A percentile compares a stretch with the other conserved stretches of the same genome.
These are phyloP conservation scores for Eleutherodactylus coqui DNA, from an alignment of 2,797 vertebrate species.

Conservation along the genomic window DNA sequence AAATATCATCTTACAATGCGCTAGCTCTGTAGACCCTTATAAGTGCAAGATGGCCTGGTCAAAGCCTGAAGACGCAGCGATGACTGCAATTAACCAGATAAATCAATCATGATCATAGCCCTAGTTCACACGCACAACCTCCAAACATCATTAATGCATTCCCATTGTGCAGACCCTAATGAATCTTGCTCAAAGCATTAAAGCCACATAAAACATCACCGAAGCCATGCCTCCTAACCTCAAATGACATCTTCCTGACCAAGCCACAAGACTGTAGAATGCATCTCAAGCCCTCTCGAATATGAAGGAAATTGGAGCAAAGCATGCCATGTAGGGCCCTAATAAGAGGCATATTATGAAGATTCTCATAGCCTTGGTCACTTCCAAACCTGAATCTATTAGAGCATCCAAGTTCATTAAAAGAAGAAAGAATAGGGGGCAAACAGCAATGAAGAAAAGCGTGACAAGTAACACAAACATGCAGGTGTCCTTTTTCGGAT, in stretches of 20 bases:
- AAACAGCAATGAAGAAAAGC: background rate
- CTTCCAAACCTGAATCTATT: too few species aligned
- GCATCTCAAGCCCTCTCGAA: background rate
- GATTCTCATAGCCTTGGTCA: too few species aligned
- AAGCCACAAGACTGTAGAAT: background rate
- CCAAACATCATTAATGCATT: background rate
- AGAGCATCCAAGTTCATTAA: too few species aligned
- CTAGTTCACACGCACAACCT: background rate
- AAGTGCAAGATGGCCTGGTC: background rate
- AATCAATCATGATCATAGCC: background rate
- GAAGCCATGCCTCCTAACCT: background rate
- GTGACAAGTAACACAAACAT: background rate
- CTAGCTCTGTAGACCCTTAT: background rate
- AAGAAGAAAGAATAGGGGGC: too few species aligned
- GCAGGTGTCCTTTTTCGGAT: too few species aligned
- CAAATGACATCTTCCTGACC: constrained; percentile 14
- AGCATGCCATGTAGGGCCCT: background rate
- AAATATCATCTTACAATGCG: too few species aligned
- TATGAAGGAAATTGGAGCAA: background rate
- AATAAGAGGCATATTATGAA: background rate
- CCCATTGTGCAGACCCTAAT: background rate
- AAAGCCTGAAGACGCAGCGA: background rate
- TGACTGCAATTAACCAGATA: background rate
- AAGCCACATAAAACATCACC: too few species aligned
- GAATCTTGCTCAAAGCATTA: background rate